Evolutionary conservation across 2,113 vertebrate species (phyloP).

Genomic region (Sceloporus undulatus): DNA sequence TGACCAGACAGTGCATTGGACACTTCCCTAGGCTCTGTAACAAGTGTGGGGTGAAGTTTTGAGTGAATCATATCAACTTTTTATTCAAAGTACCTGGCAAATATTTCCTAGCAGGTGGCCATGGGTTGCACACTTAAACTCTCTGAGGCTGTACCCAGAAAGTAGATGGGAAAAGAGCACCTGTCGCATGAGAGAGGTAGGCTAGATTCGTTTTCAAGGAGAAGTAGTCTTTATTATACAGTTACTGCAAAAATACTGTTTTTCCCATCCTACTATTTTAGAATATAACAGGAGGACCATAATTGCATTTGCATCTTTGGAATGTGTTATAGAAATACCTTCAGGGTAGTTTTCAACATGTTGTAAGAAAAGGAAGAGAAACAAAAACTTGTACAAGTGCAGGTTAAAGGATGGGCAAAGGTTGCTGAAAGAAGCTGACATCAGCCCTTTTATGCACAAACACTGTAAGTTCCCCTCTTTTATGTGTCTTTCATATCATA

Average conservation of each 20-base stretch:
- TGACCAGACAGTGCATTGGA: no score
- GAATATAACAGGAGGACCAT: neutral
- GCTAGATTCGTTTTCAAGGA: neutral
- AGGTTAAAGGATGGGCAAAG: slow-evolving; percentile 17
- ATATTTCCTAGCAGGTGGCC: no score
- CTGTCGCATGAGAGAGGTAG: neutral
- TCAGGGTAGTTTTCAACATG: neutral
- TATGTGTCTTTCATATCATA: neutral
- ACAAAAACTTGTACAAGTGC: slow-evolving; percentile 3
- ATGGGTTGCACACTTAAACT: no score
- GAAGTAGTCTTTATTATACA: no score
- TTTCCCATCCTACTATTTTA: neutral
- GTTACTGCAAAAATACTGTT: neutral
- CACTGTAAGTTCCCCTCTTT: slow-evolving; percentile 22
- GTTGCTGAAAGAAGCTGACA: slow-evolving; percentile 37
- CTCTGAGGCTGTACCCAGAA: no score
- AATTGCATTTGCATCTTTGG: neutral
- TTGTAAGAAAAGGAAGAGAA: slow-evolving; percentile 14
- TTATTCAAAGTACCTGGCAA: no score
- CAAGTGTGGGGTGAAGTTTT: no score
- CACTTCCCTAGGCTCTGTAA: no score
- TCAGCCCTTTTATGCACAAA: slow-evolving; percentile 11
- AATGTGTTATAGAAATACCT: neutral
- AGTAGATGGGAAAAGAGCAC: no score
- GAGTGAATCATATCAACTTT: no score